Conservation (phyloP, 2,888 invertebrate genomes). For the Allophyes oxyacanthae region DNA sequence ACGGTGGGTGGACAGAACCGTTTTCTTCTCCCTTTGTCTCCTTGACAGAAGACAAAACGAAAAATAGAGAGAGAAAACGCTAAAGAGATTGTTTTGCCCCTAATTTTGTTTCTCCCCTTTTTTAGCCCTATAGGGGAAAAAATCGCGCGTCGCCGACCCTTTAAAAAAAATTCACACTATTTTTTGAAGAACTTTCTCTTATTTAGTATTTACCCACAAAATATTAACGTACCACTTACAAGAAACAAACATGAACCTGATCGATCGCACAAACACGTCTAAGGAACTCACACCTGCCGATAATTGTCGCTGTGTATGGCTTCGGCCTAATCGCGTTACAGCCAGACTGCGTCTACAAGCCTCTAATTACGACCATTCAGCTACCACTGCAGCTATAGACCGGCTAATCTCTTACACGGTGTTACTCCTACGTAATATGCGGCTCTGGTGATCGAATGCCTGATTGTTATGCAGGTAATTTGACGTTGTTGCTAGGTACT, state of each 20-base stretch:
- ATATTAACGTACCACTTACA: conserved; percentile 14
- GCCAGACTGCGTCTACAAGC: conserved; percentile 50
- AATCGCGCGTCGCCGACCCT: too few species aligned
- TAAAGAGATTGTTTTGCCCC: too few species aligned
- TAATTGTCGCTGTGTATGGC: conserved; percentile 59
- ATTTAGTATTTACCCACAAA: not conserved
- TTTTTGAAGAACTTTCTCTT: too few species aligned
- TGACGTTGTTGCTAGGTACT: too few species aligned
- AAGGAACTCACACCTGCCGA: conserved; percentile 48
- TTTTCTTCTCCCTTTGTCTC: too few species aligned
- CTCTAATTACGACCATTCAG: conserved; percentile 54
- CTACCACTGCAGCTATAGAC: conserved; percentile 29
- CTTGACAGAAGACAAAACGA: too few species aligned
- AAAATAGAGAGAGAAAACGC: too few species aligned
- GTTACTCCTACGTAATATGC: conserved; percentile 37
- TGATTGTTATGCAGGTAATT: conserved; percentile 18
- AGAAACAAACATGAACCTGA: conserved; percentile 48
- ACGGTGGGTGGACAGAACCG: too few species aligned
- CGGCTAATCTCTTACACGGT: conserved; percentile 34
- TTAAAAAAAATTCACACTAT: too few species aligned
- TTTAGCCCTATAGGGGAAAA: too few species aligned
- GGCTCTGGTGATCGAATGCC: conserved; percentile 28
- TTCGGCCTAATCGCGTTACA: conserved; percentile 64
- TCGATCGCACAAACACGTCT: conserved; percentile 52
- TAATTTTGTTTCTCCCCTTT: too few species aligned